phyloP scores from a whole-genome alignment of 1,140 invertebrate genomes.

The Phocides pigmalion region DNA sequence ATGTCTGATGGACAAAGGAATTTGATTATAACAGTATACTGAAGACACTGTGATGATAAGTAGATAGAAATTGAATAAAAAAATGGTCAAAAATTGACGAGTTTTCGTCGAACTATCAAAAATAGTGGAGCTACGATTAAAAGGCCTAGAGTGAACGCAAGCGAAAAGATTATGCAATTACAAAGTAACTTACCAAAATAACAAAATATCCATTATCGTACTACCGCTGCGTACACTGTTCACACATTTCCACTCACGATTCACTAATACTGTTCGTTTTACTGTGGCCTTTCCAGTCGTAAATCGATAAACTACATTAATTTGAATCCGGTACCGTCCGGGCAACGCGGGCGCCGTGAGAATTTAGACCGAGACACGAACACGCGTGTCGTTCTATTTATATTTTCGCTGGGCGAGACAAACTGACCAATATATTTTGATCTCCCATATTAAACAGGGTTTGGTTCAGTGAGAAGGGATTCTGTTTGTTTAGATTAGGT shows the following conservation, averaged over 20 bases:
- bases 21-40: too few species aligned
- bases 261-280: constrained; percentile 29
- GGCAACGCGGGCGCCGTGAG: constrained; percentile 60
- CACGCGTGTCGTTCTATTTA: constrained; percentile 61
- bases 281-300: constrained; percentile 68
- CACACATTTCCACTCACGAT: constrained; percentile 67
- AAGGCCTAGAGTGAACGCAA: too few species aligned
- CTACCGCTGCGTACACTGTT: constrained; percentile 62
- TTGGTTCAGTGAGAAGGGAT: background rate
- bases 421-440: constrained; percentile 42
- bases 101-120: too few species aligned
- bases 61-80: background rate
- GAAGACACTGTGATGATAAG: too few species aligned
- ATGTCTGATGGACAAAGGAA: too few species aligned
- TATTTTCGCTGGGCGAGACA: constrained; percentile 62
- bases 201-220: constrained; percentile 44
- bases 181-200: constrained; percentile 47
- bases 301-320: constrained; percentile 48
- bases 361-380: constrained; percentile 60
- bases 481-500: too few species aligned
- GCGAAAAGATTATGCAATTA: constrained; percentile 23
- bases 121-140: too few species aligned
- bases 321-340: constrained; percentile 55
- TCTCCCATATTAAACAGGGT: constrained; percentile 32
- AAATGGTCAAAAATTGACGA: too few species aligned